Evolutionary conservation across 2,888 invertebrate genomes (phyloP), one percentile per base, ranked within the genome.

Genomic region (Atrina japonica): DNA sequence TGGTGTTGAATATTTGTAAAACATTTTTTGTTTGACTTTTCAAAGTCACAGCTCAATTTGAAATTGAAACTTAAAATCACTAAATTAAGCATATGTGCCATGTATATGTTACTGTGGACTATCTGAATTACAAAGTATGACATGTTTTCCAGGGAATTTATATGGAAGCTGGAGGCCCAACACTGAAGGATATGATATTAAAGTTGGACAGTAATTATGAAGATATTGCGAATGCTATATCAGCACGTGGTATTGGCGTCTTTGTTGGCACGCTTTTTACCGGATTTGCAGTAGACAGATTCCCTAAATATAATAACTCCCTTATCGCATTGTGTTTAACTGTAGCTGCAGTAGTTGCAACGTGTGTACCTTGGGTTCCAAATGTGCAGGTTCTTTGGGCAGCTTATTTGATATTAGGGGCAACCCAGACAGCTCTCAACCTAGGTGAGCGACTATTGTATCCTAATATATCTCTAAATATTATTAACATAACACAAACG

Each of bases 201-300:
- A 59, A 43, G 43, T n/a, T 43, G 3, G 18, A 43, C n/a, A 43
- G 43, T 27, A 45, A 43, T n/a, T 59, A 59, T 45, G 59, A 59
- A n/a, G 45, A 45, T 27, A 16, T 59, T 1, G 29, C 59, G 14
- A 27, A 43, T 11, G 43, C 59, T 25, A 18, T 43, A 25, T 43
- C 59, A 23, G 59, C 41, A 43, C 59, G 59, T 14, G 43, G 59
- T 29, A 25, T 59, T 16, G 59, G 59, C 1, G 43, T 41, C 21
- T 59, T 59, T 59, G 43, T 43, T 14, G 59, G 59, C n/a, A 23
- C 25, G 2, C 27, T 59, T n/a, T 23, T 59, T 25, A 27, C 41
- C n/a, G 59, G 59, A 45, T 27, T 59, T 23, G 11, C 43, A 1
- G 45, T 43, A 3, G 59, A 59, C 27, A 45, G 23, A 27, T 59